phyloP scores from a whole-genome alignment of 1,140 invertebrate genomes.

The Penaeus chinensis region DNA sequence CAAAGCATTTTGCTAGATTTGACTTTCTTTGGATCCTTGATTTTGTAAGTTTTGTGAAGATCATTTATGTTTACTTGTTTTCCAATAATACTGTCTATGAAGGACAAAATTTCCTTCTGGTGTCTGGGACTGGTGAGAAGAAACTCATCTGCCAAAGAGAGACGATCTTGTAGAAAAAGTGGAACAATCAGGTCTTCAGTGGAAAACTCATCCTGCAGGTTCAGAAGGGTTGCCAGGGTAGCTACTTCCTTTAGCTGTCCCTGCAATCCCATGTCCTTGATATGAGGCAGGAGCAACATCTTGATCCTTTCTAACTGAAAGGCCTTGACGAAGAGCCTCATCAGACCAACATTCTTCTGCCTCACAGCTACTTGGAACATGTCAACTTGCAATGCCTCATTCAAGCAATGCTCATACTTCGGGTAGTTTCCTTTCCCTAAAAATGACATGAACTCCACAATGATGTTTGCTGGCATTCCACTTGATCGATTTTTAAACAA shows the following conservation, averaged over 20 bases:
- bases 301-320: slow-evolving; percentile 24
- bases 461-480: slow-evolving; percentile 33
- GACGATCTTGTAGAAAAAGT: slow-evolving; percentile 31
- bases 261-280: neutral
- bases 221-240: slow-evolving; percentile 35
- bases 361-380: slow-evolving; percentile 33
- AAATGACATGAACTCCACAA: slow-evolving; percentile 34
- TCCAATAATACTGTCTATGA: slow-evolving; percentile 32
- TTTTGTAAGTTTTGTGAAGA: slow-evolving; percentile 22
- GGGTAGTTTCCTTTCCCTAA: slow-evolving; percentile 7
- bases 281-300: slow-evolving; percentile 7
- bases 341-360: slow-evolving; percentile 45
- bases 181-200: slow-evolving; percentile 39
- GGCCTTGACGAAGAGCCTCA: slow-evolving; percentile 29
- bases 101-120: slow-evolving; percentile 35
- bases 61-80: slow-evolving; percentile 21
- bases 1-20: slow-evolving; percentile 30
- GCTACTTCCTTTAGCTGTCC: slow-evolving; percentile 38
- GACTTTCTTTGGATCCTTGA: slow-evolving; percentile 37
- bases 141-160: slow-evolving; percentile 43
- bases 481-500: slow-evolving; percentile 33
- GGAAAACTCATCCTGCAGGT: slow-evolving; percentile 33
- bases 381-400: slow-evolving; percentile 32
- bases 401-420: slow-evolving; percentile 34
- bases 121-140: slow-evolving; percentile 33